Conservation (phyloP, 35 echinoderm and acorn worm genomes). For the Strongylocentrotus purpuratus region DNA sequence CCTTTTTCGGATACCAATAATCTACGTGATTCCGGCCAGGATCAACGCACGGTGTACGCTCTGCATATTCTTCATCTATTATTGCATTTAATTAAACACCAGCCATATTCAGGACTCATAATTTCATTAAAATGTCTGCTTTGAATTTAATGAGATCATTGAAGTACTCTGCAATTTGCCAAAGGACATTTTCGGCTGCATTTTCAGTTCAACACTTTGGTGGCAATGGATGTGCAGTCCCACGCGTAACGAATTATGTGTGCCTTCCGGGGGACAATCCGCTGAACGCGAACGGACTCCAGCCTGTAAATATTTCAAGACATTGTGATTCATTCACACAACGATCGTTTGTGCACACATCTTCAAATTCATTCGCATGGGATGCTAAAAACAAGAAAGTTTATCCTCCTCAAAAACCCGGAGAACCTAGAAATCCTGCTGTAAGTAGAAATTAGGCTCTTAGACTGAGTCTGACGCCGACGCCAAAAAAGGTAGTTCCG, state of each 20-base stretch:
- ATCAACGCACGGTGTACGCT: too few relatives aligned
- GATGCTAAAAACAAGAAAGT: constrained; percentile 68
- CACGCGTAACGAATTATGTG: background rate
- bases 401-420: constrained; percentile 87
- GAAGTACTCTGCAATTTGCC: background rate
- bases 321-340: background rate
- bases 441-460: constrained; percentile 77
- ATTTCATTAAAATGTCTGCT: background rate
- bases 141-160: background rate
- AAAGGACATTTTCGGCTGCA: background rate
- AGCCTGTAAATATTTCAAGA: background rate
- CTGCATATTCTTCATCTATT: too few relatives aligned
- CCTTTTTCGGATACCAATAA: too few relatives aligned
- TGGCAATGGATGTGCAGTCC: background rate
- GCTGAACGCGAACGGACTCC: background rate
- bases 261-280: background rate
- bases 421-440: constrained; percentile 73
- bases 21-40: too few relatives aligned
- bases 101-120: too few relatives aligned
- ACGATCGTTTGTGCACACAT: background rate
- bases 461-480: too few relatives aligned
- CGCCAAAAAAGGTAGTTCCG: too few relatives aligned
- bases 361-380: constrained; percentile 42
- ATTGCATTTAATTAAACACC: too few relatives aligned
- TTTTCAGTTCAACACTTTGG: background rate